Percentiles rank a stretch among this genome's conserved stretches.
Conservation (phyloP, 2,888 invertebrate genomes). For the Atethmia centrago region DNA sequence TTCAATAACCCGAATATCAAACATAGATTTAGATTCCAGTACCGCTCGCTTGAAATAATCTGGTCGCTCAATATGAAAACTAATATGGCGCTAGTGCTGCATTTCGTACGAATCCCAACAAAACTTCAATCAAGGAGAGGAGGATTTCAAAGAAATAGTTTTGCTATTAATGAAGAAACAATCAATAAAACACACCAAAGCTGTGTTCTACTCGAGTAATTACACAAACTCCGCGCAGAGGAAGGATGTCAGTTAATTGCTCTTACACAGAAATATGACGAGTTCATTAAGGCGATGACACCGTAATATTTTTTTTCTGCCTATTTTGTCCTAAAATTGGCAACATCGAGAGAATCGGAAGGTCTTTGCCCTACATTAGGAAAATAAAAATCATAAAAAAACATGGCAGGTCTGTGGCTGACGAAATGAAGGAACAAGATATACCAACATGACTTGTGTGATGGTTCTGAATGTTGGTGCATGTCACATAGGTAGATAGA, state of each 20-base stretch:
- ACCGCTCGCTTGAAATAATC: background rate
- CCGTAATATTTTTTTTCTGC: background rate
- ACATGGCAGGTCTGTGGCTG: too few species aligned
- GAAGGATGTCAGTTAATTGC: slow-evolving; percentile 65
- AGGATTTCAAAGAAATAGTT: background rate
- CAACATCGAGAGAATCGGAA: background rate
- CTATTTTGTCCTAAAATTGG: background rate
- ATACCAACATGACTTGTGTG: background rate
- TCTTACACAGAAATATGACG: slow-evolving; percentile 59
- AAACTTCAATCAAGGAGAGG: background rate
- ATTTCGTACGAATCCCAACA: background rate
- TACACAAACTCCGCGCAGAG: slow-evolving; percentile 40
- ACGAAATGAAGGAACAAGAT: background rate
- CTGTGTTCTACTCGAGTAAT: slow-evolving; percentile 24
- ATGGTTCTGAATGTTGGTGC: background rate
- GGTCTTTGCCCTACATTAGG: background rate
- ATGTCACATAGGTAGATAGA: background rate
- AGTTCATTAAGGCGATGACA: slow-evolving; percentile 35
- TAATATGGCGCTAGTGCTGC: background rate
- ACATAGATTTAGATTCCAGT: background rate
- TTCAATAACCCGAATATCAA: background rate
- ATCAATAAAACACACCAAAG: slow-evolving; percentile 24
- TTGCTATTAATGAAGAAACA: background rate
- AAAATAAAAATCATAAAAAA: background rate
- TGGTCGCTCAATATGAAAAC: background rate